Conservation (phyloP, 2,888 invertebrate genomes). For the Ptychoptera albimana region DNA sequence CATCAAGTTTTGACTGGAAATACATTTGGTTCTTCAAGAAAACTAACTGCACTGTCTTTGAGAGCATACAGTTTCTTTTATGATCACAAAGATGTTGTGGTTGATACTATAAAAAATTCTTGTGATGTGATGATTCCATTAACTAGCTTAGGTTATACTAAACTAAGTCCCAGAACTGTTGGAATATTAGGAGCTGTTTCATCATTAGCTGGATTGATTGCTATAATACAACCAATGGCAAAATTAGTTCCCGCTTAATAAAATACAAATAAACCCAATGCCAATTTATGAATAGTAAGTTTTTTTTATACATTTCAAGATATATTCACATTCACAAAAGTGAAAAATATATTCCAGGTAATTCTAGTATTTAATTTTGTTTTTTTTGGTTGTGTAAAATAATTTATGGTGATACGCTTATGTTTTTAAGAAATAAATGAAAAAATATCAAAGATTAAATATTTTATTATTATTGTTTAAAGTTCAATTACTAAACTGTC, state of each 20-base stretch:
- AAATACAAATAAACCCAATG: no score
- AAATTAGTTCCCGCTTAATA: slow-evolving; percentile 47
- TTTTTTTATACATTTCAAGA: no score
- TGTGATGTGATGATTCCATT: slow-evolving; percentile 81
- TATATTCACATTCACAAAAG: no score
- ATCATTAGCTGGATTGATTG: slow-evolving; percentile 61
- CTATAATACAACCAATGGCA: slow-evolving; percentile 59
- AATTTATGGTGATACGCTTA: no score
- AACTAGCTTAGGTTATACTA: slow-evolving; percentile 60
- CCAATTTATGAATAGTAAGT: no score
- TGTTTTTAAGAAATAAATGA: no score
- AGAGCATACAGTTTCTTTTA: slow-evolving; percentile 19
- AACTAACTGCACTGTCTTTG: slow-evolving; percentile 16
- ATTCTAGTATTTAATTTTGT: no score
- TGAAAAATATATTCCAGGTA: no score
- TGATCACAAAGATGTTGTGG: slow-evolving; percentile 45
- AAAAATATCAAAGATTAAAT: no score
- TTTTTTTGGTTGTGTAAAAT: no score
- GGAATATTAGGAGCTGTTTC: slow-evolving; percentile 68
- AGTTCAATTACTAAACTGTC: no score
- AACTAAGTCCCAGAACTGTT: slow-evolving; percentile 58
- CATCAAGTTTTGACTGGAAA: slow-evolving; percentile 15
- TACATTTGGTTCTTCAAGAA: slow-evolving; percentile 15
- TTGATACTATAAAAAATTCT: slow-evolving; percentile 72
- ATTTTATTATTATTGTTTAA: no score